Evolutionary conservation across 2,797 vertebrate genomes (phyloP).

Genomic region (Microctenopoma stevenorrisi): DNA sequence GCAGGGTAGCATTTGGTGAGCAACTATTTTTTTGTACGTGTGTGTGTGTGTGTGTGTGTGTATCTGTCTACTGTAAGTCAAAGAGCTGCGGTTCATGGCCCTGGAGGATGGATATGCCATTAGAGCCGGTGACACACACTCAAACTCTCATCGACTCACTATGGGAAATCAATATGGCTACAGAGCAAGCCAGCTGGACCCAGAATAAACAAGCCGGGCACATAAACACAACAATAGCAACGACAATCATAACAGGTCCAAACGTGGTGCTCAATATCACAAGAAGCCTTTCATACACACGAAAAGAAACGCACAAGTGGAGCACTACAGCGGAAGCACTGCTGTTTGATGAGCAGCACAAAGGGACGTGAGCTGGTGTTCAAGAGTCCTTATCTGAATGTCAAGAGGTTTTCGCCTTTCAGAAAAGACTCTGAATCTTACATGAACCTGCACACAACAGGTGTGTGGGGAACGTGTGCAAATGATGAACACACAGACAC

Average conservation of each 20-base stretch:
- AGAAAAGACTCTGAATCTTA: constrained; percentile 44
- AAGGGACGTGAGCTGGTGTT: constrained; percentile 33
- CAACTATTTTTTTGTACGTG: constrained; percentile 18
- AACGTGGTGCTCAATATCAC: constrained; percentile 47
- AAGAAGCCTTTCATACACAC: constrained; percentile 13
- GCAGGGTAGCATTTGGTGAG: constrained; percentile 28
- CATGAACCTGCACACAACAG: constrained; percentile 35
- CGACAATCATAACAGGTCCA: constrained; percentile 58
- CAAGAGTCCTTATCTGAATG: constrained; percentile 69
- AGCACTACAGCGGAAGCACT: constrained; percentile 29
- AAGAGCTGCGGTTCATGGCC: constrained; percentile 58
- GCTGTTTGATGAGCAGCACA: constrained; percentile 47
- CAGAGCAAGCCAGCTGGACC: constrained; percentile 67
- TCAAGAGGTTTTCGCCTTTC: constrained; percentile 58
- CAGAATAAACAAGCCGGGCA: constrained; percentile 48
- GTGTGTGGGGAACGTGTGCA: neutral
- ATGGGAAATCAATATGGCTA: constrained; percentile 81
- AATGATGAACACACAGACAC: constrained; percentile 59
- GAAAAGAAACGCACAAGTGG: neutral
- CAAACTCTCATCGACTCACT: constrained; percentile 81
- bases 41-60: constrained; percentile 22
- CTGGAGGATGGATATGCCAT: constrained; percentile 80
- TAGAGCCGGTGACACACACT: constrained; percentile 78
- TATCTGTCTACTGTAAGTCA: constrained; percentile 55
- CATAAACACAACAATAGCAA: constrained; percentile 56